Conservation (phyloP, 2,113 vertebrate species). For the Syngnathoides biaculeatus region DNA sequence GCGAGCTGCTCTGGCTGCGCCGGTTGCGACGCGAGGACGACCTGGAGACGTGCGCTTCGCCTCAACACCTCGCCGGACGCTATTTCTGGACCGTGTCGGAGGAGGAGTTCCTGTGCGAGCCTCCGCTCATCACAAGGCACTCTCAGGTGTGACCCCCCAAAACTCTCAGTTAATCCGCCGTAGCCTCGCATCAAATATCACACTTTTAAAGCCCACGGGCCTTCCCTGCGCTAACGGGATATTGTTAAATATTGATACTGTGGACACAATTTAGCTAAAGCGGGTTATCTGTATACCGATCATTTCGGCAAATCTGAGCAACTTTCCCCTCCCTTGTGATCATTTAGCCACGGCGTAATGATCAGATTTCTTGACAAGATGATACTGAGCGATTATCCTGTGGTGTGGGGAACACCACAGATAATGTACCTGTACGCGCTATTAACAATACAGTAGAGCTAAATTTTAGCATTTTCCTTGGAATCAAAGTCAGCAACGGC, state of each 20-base stretch:
- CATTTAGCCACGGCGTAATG: no score
- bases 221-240: constrained; percentile 21
- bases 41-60: constrained; percentile 94
- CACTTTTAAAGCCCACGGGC: constrained; percentile 22
- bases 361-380: no score
- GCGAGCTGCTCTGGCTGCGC: constrained; percentile 94
- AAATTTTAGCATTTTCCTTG: no score
- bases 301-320: background rate
- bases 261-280: background rate
- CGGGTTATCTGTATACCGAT: background rate
- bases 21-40: constrained; percentile 89
- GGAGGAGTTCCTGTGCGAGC: constrained; percentile 96
- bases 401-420: no score
- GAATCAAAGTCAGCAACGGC: no score
- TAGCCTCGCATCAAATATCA: constrained; percentile 40
- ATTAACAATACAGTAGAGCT: no score
- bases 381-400: no score
- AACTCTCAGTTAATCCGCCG: background rate
- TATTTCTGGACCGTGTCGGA: constrained; percentile 98
- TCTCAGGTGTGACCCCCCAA: constrained; percentile 71
- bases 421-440: no score
- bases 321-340: background rate
- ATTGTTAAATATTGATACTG: constrained; percentile 23
- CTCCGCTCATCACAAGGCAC: constrained; percentile 93
- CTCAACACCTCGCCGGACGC: constrained; percentile 86